Evolutionary conservation across 2,888 invertebrate genomes (phyloP).

Genomic region (Agrotis ipsilon): DNA sequence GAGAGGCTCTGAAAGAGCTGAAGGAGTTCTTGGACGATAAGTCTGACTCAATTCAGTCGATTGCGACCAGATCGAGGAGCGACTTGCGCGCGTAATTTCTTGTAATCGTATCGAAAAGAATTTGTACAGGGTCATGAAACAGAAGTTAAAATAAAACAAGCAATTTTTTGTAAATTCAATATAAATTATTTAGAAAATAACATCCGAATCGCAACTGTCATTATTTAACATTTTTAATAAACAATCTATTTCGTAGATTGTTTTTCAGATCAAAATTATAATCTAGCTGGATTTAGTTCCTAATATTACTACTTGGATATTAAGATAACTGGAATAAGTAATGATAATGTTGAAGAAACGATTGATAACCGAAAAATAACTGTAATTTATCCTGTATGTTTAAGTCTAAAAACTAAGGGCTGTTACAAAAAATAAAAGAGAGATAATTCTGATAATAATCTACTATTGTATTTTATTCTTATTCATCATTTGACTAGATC

Average conservation of each 20-base stretch:
- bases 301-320: no score
- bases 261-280: not conserved
- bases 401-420: not conserved
- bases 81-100: constrained; percentile 53
- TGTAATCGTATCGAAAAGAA: not conserved
- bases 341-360: not conserved
- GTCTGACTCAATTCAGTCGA: constrained; percentile 66
- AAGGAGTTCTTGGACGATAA: constrained; percentile 68
- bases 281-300: not conserved
- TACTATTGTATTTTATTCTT: no score
- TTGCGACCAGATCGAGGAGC: constrained; percentile 69
- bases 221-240: not conserved
- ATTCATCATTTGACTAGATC: no score
- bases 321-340: not conserved
- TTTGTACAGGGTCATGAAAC: not conserved
- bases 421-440: constrained; percentile 16
- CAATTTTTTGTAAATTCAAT: not conserved
- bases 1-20: constrained; percentile 64
- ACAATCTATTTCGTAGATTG: not conserved
- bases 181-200: not conserved
- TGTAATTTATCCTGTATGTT: not conserved
- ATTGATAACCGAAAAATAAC: no score
- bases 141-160: not conserved
- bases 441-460: not conserved
- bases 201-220: no score